phyloP scores from a whole-genome alignment of 2,113 vertebrate species.

The Hirundichthys speculiger region DNA sequence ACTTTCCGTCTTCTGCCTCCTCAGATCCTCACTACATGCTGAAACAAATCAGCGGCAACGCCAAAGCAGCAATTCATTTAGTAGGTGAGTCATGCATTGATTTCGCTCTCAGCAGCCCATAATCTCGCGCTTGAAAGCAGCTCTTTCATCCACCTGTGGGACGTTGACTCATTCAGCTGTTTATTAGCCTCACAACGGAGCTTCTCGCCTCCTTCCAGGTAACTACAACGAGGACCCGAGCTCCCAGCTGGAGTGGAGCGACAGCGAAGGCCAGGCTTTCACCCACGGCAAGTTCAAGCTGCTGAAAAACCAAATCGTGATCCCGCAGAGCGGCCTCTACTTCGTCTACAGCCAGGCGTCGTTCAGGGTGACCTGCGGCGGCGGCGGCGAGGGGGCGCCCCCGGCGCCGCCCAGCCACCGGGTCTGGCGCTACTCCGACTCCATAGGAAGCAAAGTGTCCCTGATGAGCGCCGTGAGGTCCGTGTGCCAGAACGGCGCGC shows the following conservation, averaged over 20 bases:
- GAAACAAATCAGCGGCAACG: slow-evolving; percentile 59
- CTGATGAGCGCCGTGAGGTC: slow-evolving; percentile 74
- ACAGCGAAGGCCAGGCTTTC: slow-evolving; percentile 69
- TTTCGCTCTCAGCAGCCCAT: background rate
- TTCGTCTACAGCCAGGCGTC: slow-evolving; percentile 84
- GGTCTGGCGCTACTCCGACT: slow-evolving; percentile 63
- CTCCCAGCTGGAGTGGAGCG: slow-evolving; percentile 52
- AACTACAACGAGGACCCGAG: slow-evolving; percentile 3
- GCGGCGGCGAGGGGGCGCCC: background rate
- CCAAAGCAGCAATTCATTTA: slow-evolving; percentile 80
- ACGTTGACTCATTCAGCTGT: too few relatives aligned
- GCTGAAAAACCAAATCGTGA: slow-evolving; percentile 59
- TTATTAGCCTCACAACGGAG: background rate
- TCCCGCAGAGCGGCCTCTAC: slow-evolving; percentile 73
- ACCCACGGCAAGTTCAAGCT: slow-evolving; percentile 66
- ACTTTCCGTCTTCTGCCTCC: slow-evolving; percentile 14
- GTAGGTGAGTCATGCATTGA: slow-evolving; percentile 74
- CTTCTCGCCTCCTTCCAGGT: slow-evolving; percentile 46
- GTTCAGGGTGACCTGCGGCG: slow-evolving; percentile 65
- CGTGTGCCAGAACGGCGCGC: slow-evolving; percentile 47
- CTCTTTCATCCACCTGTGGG: background rate
- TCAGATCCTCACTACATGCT: slow-evolving; percentile 61
- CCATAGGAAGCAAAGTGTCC: background rate
- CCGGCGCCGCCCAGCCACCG: slow-evolving; percentile 64
- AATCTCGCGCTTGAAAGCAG: background rate